Evolutionary conservation across 1,140 invertebrate species (phyloP), one percentile per base, ranked within the genome.

Genomic region (Yoshiicerus persimilis): DNA sequence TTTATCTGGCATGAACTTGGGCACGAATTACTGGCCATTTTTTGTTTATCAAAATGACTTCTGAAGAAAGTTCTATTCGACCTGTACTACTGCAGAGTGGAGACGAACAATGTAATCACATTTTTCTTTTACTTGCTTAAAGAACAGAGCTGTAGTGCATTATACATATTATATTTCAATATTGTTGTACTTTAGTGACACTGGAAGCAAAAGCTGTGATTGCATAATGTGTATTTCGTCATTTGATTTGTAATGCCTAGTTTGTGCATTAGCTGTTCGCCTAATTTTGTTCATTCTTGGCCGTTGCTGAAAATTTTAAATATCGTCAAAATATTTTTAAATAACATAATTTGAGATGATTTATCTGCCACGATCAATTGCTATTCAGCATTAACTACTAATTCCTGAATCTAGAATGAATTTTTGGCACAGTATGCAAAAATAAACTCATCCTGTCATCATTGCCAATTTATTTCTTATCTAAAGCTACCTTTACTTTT

Each of bases 21-120:
- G 25, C 4, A 27, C 4, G 25, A 70, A 0, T n/a, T 8, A 1
- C 27, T 70, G 2, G n/a, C 16, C 16, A 2, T 25, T 32, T 27
- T 70, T 32, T 27, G 16, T 80, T 34, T 34, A 38, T 32, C 20
- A 86, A 38, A 32, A 87, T 87, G 86, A 77, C 86, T 32, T 41
- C 64, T 41, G 86, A 87, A 13, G 41, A 87, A 30, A 87, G 38
- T 66, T 1, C 86, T 32, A 77, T 36, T 41, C 86, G 86, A 23
- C 85, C 85, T 2, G 62, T 66, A 20, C n/a, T 87, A 70, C 10
- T 87, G 36, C 86, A 87, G 36, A 70, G 38, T 38, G 34, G 62
- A 38, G 86, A 77, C 11, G 86, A 87, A 27, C 32, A 66, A 87
- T 87, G 86, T 87, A 87, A 87, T 13, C 20, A 32, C 20, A 16